Percentiles rank a stretch among this genome's conserved stretches.
Conservation (phyloP, 2,113 vertebrate genomes). For the Stomatorhinus ivindoensis region DNA sequence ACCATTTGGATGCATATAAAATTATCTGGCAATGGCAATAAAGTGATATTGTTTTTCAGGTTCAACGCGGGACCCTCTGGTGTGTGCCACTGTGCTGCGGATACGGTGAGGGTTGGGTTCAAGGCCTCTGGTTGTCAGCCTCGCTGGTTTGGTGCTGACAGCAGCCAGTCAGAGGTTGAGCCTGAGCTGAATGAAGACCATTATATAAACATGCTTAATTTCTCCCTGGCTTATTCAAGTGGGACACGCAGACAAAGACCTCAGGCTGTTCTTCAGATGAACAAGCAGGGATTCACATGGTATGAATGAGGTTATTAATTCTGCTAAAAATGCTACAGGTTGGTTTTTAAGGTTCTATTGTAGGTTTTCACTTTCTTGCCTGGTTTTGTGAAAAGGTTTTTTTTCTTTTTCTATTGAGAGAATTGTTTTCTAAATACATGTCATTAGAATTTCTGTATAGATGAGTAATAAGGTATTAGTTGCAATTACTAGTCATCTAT, state of each 20-base stretch:
- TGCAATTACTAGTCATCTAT: conserved; percentile 78
- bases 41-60: neutral
- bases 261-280: conserved; percentile 52
- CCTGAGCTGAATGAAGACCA: conserved; percentile 32
- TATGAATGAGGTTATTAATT: conserved; percentile 71
- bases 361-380: conserved; percentile 59
- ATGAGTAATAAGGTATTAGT: conserved; percentile 75
- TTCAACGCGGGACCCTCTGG: neutral
- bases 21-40: neutral
- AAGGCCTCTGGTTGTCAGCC: neutral
- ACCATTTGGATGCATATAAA: neutral
- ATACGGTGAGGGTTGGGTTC: neutral
- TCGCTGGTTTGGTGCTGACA: conserved; percentile 16
- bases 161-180: conserved; percentile 18
- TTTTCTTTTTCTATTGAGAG: conserved; percentile 56
- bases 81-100: neutral
- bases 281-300: conserved; percentile 56
- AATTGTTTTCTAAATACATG: conserved; percentile 69
- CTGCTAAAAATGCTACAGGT: conserved; percentile 66
- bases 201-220: conserved; percentile 50
- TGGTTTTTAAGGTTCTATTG: conserved; percentile 66
- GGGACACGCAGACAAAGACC: conserved; percentile 61
- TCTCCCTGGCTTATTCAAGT: conserved; percentile 50
- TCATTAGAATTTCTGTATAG: conserved; percentile 73
- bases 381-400: conserved; percentile 54